Evolutionary conservation across 2,797 vertebrate species (phyloP).

Genomic region (Scolopax bukidnonensis): DNA sequence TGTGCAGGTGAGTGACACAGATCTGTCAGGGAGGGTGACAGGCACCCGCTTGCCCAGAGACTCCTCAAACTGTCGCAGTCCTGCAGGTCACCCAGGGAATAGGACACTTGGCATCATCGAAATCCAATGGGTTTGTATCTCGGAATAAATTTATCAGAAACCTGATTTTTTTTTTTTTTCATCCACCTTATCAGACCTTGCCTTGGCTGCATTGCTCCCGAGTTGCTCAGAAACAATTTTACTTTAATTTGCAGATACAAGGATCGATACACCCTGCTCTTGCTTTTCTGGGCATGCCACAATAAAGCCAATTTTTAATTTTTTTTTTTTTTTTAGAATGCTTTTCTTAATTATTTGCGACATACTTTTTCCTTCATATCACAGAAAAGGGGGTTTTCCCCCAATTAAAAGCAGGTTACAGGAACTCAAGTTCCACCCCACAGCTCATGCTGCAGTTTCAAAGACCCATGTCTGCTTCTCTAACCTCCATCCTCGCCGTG

Average conservation of each 20-base stretch:
- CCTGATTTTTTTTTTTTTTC: neutral
- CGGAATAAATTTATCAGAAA: neutral
- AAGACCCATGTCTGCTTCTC: neutral
- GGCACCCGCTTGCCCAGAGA: neutral
- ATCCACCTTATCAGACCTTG: neutral
- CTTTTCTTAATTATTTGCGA: neutral
- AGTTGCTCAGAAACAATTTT: neutral
- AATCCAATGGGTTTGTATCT: neutral
- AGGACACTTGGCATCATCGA: neutral
- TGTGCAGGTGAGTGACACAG: neutral
- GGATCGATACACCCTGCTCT: neutral
- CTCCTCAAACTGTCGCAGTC: neutral
- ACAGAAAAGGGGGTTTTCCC: neutral
- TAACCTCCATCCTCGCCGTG: fast-evolving
- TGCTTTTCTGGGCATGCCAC: neutral
- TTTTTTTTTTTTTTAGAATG: neutral
- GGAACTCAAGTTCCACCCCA: neutral
- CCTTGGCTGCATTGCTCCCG: fast-evolving
- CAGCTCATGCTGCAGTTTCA: neutral
- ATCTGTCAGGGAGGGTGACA: neutral
- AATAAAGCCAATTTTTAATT: neutral
- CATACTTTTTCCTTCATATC: neutral
- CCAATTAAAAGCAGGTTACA: neutral
- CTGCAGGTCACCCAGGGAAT: fast-evolving
- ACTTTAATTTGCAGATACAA: neutral